Evolutionary conservation across 2,888 invertebrate genomes (phyloP), one percentile per base, ranked within the genome.

Genomic region (Crepidodera aurea): DNA sequence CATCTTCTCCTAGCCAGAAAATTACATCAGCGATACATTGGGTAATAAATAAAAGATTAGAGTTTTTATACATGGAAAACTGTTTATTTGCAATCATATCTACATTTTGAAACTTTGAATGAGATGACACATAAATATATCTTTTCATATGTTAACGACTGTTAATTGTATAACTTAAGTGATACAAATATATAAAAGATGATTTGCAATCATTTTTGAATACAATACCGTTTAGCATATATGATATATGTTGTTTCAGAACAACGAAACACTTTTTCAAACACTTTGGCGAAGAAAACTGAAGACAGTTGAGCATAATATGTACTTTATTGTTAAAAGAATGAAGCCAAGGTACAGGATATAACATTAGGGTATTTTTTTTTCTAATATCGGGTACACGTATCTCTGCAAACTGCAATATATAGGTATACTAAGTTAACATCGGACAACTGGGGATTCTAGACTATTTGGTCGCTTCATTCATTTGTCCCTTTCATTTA

Each of bases 321-420:
- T 44, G 39, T 48, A 50, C 65, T 68, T 67, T 69, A 69, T 69
- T 68, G 56, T 69, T 54, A 64, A 72, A 71, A 70, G 68, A 75
- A 73, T 68, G 69, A 75, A 75, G 74, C 73, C 66, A 69, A 71
- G 70, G 72, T 67, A 73, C 71, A 72, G 76, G 75, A 74, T 48
- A 44, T 74, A 77, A 76, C 74, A 76, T 75, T 77, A 77, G 69
- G 70, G 70, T 72, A 68, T 70, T 72, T 69, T 68, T 68, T 69
- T 71, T 69, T 69, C 73, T 77, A 77, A 77, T 74, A 74, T 78
- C 74, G 75, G 73, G 77, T 79, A 78, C 78, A 79, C 78, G 48
- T 48, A 76, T 77, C 74, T 74, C 71, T 73, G 76, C 74, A 73
- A 56, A 50, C 48, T 57, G 57, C 57, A 57, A 48, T 57, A 73